These are phyloP conservation scores for Poecilus cupreus DNA, from an alignment of 2,888 invertebrate genomes.

Conservation along the genomic window DNA sequence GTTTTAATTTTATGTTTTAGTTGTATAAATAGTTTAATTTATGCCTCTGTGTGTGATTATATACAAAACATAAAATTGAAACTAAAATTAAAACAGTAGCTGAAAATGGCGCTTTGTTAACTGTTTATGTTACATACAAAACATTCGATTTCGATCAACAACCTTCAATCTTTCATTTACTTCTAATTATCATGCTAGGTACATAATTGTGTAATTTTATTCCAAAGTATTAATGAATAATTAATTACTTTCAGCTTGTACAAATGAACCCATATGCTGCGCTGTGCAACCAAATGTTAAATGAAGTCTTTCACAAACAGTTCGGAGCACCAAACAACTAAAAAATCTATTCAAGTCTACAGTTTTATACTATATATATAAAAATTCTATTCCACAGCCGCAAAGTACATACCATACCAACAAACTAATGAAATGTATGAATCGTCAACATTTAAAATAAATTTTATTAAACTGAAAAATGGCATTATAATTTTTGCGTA, in stretches of 20 bases:
- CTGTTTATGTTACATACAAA: no score
- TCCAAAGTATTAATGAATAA: not conserved
- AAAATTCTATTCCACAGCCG: not conserved
- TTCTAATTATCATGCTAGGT: no score
- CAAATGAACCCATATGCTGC: constrained; percentile 96
- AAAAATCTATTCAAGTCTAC: not conserved
- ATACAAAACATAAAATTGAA: no score
- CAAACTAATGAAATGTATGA: not conserved
- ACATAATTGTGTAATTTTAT: no score
- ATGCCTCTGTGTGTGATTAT: no score
- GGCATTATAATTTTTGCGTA: constrained; percentile 20
- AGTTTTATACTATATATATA: not conserved
- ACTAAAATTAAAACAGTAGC: no score
- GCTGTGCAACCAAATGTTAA: constrained; percentile 95
- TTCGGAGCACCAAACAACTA: not conserved
- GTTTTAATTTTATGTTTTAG: no score
- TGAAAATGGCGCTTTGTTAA: no score
- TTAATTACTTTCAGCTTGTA: constrained; percentile 78
- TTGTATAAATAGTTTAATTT: no score
- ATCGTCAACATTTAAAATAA: constrained; percentile 10
- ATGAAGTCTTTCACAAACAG: constrained; percentile 81
- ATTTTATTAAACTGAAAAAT: constrained; percentile 47
- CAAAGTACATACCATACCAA: not conserved
- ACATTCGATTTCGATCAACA: no score
- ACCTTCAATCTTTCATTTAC: no score